A percentile compares a stretch with the other conserved stretches of the same genome.
Evolutionary conservation across 2,113 vertebrate genomes (phyloP).

Genomic region (Zeus faber): DNA sequence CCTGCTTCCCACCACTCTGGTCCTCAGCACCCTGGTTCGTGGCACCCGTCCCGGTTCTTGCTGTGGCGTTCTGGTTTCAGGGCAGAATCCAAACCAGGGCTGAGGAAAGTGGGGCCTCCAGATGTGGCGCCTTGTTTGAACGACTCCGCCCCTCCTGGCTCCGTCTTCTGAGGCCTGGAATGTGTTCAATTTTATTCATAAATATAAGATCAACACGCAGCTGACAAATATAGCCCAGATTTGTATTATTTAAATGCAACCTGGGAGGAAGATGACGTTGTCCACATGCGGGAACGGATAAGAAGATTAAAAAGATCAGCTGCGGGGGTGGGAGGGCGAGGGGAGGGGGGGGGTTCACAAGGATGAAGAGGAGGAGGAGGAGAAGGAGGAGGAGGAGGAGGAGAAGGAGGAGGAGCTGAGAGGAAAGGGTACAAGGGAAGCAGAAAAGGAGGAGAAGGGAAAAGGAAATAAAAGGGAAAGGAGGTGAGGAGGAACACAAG

Average conservation of each 20-base stretch:
- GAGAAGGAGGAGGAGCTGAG: neutral
- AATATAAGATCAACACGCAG: slow-evolving; percentile 68
- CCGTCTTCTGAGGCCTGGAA: slow-evolving; percentile 72
- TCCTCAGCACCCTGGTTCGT: neutral
- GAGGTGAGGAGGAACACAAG: slow-evolving; percentile 2
- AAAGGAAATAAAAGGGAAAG: neutral
- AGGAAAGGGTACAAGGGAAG: neutral
- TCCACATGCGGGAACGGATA: slow-evolving; percentile 74
- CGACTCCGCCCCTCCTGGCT: slow-evolving; percentile 45
- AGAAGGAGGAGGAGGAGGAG: neutral
- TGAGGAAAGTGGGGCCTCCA: slow-evolving; percentile 74
- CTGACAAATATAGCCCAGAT: slow-evolving; percentile 76
- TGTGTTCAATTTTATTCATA: slow-evolving; percentile 74
- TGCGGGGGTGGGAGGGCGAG: slow-evolving; percentile 26
- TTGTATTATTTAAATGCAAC: slow-evolving; percentile 79
- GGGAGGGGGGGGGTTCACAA: slow-evolving; percentile 25
- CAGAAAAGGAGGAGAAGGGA: neutral
- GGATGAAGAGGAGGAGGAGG: slow-evolving; percentile 12
- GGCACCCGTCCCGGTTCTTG: slow-evolving; percentile 9
- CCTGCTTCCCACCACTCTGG: neutral
- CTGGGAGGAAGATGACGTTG: slow-evolving; percentile 71
- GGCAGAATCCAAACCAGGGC: slow-evolving; percentile 48
- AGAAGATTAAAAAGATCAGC: slow-evolving; percentile 67
- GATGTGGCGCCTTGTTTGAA: slow-evolving; percentile 66
- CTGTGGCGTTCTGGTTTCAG: slow-evolving; percentile 33